Base-by-base conservation (phyloP, 92 coral and sea anemone species). In the Micromussa lordhowensis region DNA sequence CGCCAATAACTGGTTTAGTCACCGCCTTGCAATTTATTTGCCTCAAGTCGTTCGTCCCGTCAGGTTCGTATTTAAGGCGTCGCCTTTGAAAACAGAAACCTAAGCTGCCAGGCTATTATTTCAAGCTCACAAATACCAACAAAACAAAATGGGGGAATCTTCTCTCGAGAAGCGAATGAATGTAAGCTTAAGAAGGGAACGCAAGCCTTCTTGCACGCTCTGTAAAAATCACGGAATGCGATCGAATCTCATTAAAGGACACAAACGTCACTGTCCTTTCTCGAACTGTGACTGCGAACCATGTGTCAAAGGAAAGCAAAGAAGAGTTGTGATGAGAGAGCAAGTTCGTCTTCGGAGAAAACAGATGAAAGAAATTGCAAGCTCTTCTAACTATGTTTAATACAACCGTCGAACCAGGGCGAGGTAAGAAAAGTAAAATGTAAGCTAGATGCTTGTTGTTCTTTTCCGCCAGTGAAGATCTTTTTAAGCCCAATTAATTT, bases 341-440 rank as follows among this genome's bases (percentile, higher is more conserved):
- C 98, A 95, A 91, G 98, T 95, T 59, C 91, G 93, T 76, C 88
- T 95, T 17, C 88, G 98, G 49, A 84, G 98, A 83, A 94, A 91
- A 77, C 98, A 95, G 68, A 95, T 95, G 98, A 95, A 88, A 49
- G 90, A 93, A 31, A 78, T 93, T 31, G 89, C 68, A 48, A 86
- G 69, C 48, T 66, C 75, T 0, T 16, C 35, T 44, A 48, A 26
- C 66, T 76, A 53, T 18, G 66, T 19, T 36, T n/a, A n/a, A n/a
- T n/a, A 21, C 89, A 12, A 76, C 89, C 1, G 55, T 36, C 28
- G 77, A 86, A 31, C 75, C 77, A 48, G 32, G 31, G 22, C 82
- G 21, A 77, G 89, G 89, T 86, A 61, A 86, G 61, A 30, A 14
- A 15, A 74, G 38, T n/a, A 3, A 44, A 29, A 21, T 30, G 26